A percentile compares a stretch with the other conserved stretches of the same genome.
These are phyloP conservation scores for Dryoscopus gambensis DNA, from an alignment of 2,113 vertebrate genomes.

Conservation along the genomic window DNA sequence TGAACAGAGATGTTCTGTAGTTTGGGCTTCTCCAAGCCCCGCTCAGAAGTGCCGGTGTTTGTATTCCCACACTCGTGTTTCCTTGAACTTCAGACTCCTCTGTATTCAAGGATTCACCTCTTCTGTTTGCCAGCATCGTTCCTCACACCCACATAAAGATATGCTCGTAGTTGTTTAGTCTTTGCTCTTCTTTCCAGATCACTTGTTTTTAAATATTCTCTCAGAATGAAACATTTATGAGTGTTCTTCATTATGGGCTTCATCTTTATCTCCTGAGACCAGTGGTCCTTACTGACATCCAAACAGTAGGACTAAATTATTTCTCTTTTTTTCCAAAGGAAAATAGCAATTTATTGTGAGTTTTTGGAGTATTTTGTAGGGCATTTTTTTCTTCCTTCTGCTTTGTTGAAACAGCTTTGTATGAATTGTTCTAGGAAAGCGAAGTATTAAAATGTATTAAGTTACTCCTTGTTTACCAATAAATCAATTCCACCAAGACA, in stretches of 20 bases:
- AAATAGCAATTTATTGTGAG: neutral
- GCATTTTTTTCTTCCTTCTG: neutral
- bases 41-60: neutral
- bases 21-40: neutral
- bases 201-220: neutral
- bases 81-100: neutral
- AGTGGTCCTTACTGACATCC: neutral
- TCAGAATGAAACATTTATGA: neutral
- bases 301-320: neutral
- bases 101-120: neutral
- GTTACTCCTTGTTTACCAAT: neutral
- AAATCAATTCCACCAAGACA: neutral
- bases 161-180: neutral
- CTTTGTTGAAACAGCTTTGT: neutral
- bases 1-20: neutral
- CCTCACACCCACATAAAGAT: neutral
- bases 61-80: neutral
- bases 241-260: neutral
- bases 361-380: neutral
- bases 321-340: neutral
- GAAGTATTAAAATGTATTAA: neutral
- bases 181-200: neutral
- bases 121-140: neutral
- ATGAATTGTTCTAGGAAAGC: neutral
- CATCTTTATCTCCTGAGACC: neutral